Evolutionary conservation across 2,888 invertebrate genomes (phyloP), one percentile per base, ranked within the genome.

Genomic region (Biston betularia): DNA sequence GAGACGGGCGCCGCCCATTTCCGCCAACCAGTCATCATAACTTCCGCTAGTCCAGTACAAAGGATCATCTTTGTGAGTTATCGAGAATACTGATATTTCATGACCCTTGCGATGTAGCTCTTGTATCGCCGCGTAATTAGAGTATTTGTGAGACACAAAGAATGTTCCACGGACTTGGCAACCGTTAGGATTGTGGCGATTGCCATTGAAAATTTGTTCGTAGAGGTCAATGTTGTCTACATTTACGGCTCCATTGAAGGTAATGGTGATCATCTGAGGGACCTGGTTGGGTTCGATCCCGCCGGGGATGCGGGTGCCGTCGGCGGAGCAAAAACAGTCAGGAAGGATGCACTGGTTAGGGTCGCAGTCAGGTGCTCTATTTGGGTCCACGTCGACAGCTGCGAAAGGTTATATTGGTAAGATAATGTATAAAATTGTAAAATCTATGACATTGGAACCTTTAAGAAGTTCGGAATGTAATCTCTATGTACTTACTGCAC

Each of bases 241-340:
- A 87, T 98, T 98, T 58, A 98, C 96, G 70, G 98, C 98, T 58
- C 98, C 98, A 88, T 98, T 98, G 91, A 98, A 98, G 12, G 97
- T 97, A 78, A 98, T 96, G 24, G 98, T 98, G 79, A 98, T 96
- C 98, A 98, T 98, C 89, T 98, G 98, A 33, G 98, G 98, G 10
- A 98, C 97, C 89, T 97, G 97, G 75, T 95, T 95, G 0, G 96
- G 96, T 84, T 98, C 97, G 75, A 98, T 95, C 71, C 95, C 95
- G 44, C 97, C 97, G 14, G 98, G 98, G 76, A 98, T 98, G 69
- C 97, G 95, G 8, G 98, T 98, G 75, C 98, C 98, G 81, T 98
- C 98, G 73, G 98, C 97, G 0, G 98, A 98, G 85, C 98, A 98
- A 95, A 97, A 98, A 86, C 98, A 98, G 86, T 98, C 98, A 4